phyloP scores from a whole-genome alignment of 2,113 vertebrate genomes.

The Tenebrosternarchus preto region DNA sequence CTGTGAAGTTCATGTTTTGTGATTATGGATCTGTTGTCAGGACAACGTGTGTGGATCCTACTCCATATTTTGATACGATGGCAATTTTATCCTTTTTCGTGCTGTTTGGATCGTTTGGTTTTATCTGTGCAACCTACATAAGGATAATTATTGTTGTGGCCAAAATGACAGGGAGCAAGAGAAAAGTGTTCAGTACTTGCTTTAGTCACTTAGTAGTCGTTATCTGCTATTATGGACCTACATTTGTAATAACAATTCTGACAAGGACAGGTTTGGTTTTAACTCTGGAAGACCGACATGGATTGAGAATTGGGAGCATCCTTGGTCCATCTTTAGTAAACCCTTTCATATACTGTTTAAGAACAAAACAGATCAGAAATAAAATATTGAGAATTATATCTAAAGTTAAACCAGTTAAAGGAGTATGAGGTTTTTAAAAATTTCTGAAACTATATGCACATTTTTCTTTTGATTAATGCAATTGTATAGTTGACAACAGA shows the following conservation, averaged over 20 bases:
- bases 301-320: conserved; percentile 34
- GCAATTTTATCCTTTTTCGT: conserved; percentile 35
- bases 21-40: conserved; percentile 48
- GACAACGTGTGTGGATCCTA: conserved; percentile 52
- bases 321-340: conserved; percentile 56
- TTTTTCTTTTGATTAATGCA: too few relatives aligned
- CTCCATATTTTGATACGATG: conserved; percentile 49
- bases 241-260: conserved; percentile 41
- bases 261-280: conserved; percentile 55
- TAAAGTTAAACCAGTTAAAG: conserved; percentile 23
- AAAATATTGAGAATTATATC: conserved; percentile 19
- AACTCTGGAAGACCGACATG: conserved; percentile 33
- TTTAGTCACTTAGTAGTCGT: conserved; percentile 59
- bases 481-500: too few relatives aligned
- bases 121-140: conserved; percentile 53
- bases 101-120: conserved; percentile 50
- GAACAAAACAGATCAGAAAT: conserved; percentile 53
- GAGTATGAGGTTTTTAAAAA: neutral
- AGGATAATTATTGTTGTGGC: conserved; percentile 37
- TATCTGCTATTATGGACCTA: conserved; percentile 49
- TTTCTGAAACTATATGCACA: too few relatives aligned
- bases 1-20: conserved; percentile 52
- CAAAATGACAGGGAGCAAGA: conserved; percentile 46
- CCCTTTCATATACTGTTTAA: conserved; percentile 59
- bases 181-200: conserved; percentile 55